Evolutionary conservation across 2,113 vertebrate species (phyloP).

Genomic region (Bubo bubo): DNA sequence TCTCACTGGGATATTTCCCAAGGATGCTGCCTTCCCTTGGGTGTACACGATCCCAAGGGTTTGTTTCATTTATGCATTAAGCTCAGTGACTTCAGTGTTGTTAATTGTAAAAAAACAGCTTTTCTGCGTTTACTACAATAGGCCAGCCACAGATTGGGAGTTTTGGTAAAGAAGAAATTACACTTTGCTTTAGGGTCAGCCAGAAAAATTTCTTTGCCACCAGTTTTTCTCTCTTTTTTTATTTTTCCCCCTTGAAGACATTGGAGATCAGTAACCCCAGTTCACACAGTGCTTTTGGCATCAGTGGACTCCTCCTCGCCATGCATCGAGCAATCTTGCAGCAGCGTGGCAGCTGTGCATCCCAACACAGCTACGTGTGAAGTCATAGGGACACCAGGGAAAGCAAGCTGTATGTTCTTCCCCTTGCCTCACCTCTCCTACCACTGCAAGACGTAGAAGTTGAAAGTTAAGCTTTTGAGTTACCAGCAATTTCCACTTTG

Average conservation of each 20-base stretch:
- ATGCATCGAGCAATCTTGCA: rapidly evolving
- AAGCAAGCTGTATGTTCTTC: not conserved
- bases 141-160: not conserved
- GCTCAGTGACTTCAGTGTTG: not conserved
- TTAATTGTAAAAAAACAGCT: not conserved
- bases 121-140: slow-evolving; percentile 25
- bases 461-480: slow-evolving; percentile 3
- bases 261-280: not conserved
- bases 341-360: not conserved
- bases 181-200: not conserved
- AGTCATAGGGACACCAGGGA: not conserved
- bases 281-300: not conserved
- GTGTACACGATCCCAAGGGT: not conserved
- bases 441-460: not conserved
- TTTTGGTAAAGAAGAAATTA: not conserved
- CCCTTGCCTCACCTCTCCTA: not conserved
- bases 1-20: not conserved
- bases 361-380: not conserved
- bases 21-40: not conserved
- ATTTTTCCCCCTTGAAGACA: not conserved
- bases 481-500: slow-evolving; percentile 33
- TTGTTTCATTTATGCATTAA: slow-evolving; percentile 25
- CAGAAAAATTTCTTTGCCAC: not conserved
- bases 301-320: not conserved
- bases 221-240: not conserved